Evolutionary conservation across 2,888 invertebrate genomes (phyloP).

Genomic region (Tiphia femorata): DNA sequence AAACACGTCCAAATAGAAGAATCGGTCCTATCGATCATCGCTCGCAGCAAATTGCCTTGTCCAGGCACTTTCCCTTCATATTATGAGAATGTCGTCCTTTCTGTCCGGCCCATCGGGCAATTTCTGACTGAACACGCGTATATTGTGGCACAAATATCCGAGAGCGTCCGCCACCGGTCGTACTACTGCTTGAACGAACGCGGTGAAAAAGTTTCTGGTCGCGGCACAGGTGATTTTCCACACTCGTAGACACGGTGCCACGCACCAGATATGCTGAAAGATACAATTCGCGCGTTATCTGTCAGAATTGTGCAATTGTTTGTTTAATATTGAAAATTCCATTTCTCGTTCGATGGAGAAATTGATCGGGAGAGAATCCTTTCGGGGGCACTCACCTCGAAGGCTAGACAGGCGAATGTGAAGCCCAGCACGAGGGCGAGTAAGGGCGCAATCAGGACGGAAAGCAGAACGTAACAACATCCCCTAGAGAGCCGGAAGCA

Average conservation of each 20-base stretch:
- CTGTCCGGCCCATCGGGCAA: slow-evolving; percentile 71
- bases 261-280: slow-evolving; percentile 82
- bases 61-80: slow-evolving; percentile 31
- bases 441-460: slow-evolving; percentile 78
- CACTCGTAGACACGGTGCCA: slow-evolving; percentile 76
- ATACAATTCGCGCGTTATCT: too few species aligned
- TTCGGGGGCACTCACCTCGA: slow-evolving; percentile 77
- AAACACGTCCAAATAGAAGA: too few species aligned
- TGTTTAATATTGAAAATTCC: too few species aligned
- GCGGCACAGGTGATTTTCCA: slow-evolving; percentile 78
- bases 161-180: slow-evolving; percentile 75
- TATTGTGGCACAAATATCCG: slow-evolving; percentile 75
- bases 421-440: slow-evolving; percentile 77
- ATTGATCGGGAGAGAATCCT: too few species aligned
- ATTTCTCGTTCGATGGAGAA: too few species aligned
- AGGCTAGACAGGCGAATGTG: slow-evolving; percentile 79
- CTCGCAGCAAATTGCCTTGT: not conserved
- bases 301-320: not conserved
- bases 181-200: slow-evolving; percentile 75
- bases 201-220: slow-evolving; percentile 72
- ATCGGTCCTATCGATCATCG: too few species aligned
- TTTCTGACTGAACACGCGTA: slow-evolving; percentile 72
- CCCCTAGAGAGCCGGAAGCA: slow-evolving; percentile 77
- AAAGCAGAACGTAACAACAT: slow-evolving; percentile 79
- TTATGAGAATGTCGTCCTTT: slow-evolving; percentile 60